Conservation (phyloP, 2,113 vertebrate species). For the Conger conger region DNA sequence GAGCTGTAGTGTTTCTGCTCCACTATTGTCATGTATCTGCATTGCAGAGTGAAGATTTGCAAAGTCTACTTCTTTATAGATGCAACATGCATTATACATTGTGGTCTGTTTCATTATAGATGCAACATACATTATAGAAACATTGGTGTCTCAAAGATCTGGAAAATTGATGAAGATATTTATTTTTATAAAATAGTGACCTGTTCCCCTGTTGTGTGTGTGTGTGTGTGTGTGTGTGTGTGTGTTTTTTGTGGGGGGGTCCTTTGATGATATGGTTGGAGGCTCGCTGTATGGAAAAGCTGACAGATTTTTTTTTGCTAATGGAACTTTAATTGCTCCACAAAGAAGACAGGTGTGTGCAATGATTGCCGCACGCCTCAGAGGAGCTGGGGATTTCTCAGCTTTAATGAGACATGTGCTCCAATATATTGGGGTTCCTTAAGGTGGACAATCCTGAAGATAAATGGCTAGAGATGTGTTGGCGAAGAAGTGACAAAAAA, state of each 20-base stretch:
- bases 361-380: constrained; percentile 1
- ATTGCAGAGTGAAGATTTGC: not conserved
- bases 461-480: not conserved
- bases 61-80: not conserved
- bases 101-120: not conserved
- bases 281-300: not conserved
- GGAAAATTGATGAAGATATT: not conserved
- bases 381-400: not conserved
- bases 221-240: not conserved
- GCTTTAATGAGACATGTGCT: constrained; percentile 2
- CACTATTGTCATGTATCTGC: not conserved
- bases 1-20: not conserved
- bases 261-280: not conserved
- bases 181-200: not conserved
- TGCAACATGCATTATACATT: not conserved
- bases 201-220: not conserved
- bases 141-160: not conserved
- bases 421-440: not conserved
- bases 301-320: constrained; percentile 4
- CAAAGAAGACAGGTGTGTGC: constrained; percentile 9
- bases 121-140: not conserved
- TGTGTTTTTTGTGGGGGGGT: too few relatives aligned
- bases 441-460: not conserved
- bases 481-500: not conserved
- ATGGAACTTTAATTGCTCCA: constrained; percentile 7